Evolutionary conservation across 2,888 invertebrate species (phyloP), one percentile per base, ranked within the genome.

Genomic region (Pollenia amentaria): DNA sequence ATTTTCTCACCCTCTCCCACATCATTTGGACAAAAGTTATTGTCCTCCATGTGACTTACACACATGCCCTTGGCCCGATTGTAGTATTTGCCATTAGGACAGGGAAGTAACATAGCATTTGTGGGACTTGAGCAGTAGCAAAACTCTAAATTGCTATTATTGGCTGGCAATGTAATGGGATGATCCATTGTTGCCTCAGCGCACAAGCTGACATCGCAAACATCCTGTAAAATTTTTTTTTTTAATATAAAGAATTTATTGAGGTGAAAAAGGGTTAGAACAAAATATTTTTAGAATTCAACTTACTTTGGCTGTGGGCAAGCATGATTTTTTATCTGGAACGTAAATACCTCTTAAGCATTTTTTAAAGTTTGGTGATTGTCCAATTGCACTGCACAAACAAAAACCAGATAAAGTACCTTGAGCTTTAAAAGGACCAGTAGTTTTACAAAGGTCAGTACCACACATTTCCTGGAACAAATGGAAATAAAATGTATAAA

Each of bases 61-160:
- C 92, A 92, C 1, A 89, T 8, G 0, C 53, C 69, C 0, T 29
- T 2, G 0, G 1, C 6, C 1, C 48, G 42, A 67, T 88, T 76
- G 69, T 84, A 90, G 21, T 85, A 77, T 12, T 79, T 84, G 2
- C 86, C 88, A 7, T 18, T 57, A 2, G 86, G 86, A 40, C 91
- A 91, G 12, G 46, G 21, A 12, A 88, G 38, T 46, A 87, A 40
- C 64, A 83, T 78, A 38, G 16, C 83, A 57, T 42, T 88, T 78
- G 21, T 57, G 6, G 64, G 88, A 76, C 70, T 76, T 8, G 88
- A 83, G 11, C 92, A 92, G 65, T 89, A 90, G 65, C 92, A 92
- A 78, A 90, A 92, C 1, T 42, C 38, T 18, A 42, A 11, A 12
- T 11, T 60, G 40, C 89, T 88, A 0, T 60, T 57, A 7, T 87